Base-by-base conservation (phyloP, 1,140 invertebrate species). In the Drosophila bocki region DNA sequence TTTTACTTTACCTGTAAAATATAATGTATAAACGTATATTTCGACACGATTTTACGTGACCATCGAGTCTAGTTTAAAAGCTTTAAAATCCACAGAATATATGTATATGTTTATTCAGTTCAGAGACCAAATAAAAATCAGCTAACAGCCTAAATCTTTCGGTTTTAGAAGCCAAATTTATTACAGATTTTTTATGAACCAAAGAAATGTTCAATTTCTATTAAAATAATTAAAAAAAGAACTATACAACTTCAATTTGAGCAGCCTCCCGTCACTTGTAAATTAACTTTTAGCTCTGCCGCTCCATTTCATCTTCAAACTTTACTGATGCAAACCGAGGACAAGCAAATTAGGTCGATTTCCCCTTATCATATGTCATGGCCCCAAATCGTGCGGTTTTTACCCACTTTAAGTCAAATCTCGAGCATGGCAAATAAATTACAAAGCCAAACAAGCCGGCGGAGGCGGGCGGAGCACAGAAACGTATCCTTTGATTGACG, bases 391-490 rank as follows among this genome's bases (percentile, higher is more conserved):
- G 65, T 70, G 69, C 9, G 69, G 69, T 72, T 35, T 39, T 29
- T 39, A 48, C 64, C 69, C 69, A 71, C 64, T 71, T 71, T 70
- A 57, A 59, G 65, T 37, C 42, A 48, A 56, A 69, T 71, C 50
- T 72, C 69, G 69, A 58, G 44, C 53, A n/a, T 6, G 44, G 53
- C 69, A 72, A 50, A 72, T 72, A 60, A 72, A 72, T 72, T 72
- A 60, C 67, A 60, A 42, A 72, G 69, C 53, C 67, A 72, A 72
- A 60, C 37, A 60, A 53, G 44, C 67, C 17, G 13, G n/a, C 26
- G 58, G 17, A 0, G 59, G 63, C 22, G 62, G 26, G 6, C 7
- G 19, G 17, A n/a, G 33, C n/a, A 35, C 7, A 6, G 50, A 54
- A 13, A 15, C 15, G 51, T 37, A 69, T 39, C 69, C 67, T 68